Conservation (phyloP, 2,113 vertebrate species). For the Hemichromis elongatus region DNA sequence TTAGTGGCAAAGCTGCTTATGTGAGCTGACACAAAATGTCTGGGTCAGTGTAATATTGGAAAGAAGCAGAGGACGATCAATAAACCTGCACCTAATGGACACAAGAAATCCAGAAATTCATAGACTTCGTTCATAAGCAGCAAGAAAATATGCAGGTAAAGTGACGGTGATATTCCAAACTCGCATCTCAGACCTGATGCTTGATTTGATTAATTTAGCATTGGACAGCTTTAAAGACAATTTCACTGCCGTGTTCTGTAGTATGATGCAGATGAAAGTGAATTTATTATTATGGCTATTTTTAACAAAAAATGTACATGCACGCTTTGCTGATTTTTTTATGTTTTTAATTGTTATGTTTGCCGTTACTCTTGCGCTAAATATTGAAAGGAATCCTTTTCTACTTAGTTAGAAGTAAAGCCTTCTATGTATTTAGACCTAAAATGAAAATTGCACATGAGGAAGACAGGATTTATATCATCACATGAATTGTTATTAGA, state of each 20-base stretch:
- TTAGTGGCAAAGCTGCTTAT: conserved; percentile 26
- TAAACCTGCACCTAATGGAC: conserved; percentile 21
- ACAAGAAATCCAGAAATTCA: neutral
- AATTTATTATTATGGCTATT: neutral
- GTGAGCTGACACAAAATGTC: conserved; percentile 11
- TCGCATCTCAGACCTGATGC: neutral
- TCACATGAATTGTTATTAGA: neutral
- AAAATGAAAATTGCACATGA: neutral
- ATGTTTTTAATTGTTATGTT: neutral
- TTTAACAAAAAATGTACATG: neutral
- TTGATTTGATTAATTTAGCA: neutral
- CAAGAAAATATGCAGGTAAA: neutral
- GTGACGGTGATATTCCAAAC: neutral
- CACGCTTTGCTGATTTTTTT: neutral
- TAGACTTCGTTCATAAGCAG: neutral
- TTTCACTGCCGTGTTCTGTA: neutral
- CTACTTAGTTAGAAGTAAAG: neutral
- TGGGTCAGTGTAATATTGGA: conserved; percentile 12
- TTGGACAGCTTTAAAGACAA: neutral
- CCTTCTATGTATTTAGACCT: neutral
- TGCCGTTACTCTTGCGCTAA: neutral
- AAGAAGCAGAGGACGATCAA: conserved; percentile 34
- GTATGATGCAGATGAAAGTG: neutral
- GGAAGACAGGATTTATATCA: neutral
- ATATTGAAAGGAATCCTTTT: neutral